Conservation (phyloP, 2,888 invertebrate species). For the Protophormia terraenovae region DNA sequence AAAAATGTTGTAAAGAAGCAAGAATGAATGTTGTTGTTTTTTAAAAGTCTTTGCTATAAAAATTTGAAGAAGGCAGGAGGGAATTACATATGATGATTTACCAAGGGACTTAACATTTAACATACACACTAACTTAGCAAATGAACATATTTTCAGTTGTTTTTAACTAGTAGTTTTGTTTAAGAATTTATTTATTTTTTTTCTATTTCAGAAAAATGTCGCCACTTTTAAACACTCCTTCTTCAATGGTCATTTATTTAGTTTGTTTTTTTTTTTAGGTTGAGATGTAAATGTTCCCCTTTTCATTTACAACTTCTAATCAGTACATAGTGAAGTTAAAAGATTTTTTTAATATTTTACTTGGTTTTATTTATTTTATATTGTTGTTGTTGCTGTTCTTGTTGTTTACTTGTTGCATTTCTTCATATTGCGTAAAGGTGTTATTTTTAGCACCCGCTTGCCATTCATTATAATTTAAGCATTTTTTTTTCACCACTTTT, state of each 20-base stretch:
- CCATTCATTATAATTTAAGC: conserved; percentile 54
- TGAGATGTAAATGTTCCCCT: conserved; percentile 48
- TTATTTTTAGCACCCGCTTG: conserved; percentile 66
- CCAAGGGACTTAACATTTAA: neutral
- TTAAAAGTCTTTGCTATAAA: neutral
- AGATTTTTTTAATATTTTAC: conserved; percentile 10
- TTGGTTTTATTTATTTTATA: conserved; percentile 6
- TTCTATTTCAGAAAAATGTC: conserved; percentile 22
- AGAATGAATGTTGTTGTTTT: neutral
- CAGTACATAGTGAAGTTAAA: neutral
- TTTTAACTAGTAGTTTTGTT: neutral
- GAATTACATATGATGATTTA: neutral
- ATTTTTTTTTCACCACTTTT: neutral
- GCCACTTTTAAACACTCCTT: conserved; percentile 18
- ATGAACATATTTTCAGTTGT: neutral
- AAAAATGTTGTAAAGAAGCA: neutral
- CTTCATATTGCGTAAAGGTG: conserved; percentile 65
- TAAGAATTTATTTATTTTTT: neutral
- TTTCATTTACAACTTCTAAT: neutral
- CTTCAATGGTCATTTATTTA: conserved; percentile 18
- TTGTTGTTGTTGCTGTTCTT: conserved; percentile 15
- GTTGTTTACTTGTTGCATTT: conserved; percentile 52
- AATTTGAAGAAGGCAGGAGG: neutral
- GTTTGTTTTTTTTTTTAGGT: conserved; percentile 14
- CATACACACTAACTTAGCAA: too few species aligned